A percentile compares a stretch with the other conserved stretches of the same genome.
These are phyloP conservation scores for Bradypus variegatus DNA, from an alignment of 2,797 vertebrate species.

Conservation along the genomic window DNA sequence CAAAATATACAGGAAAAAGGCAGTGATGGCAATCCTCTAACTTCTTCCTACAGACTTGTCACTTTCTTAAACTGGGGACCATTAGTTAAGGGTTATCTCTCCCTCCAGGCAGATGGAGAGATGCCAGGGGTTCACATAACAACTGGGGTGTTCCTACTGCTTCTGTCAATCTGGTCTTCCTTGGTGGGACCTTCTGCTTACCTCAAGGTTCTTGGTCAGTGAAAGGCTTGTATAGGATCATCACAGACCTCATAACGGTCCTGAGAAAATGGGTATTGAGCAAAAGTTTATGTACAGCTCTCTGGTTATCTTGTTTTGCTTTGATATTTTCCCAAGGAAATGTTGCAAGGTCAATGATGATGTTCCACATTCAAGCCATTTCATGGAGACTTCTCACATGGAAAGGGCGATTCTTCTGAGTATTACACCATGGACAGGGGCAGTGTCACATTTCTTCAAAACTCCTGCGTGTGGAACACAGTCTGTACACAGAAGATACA, in stretches of 20 bases:
- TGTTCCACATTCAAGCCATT: slow-evolving; percentile 1
- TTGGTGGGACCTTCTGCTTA: neutral
- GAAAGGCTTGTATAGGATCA: neutral
- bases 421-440: neutral
- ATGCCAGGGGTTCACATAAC: neutral
- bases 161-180: neutral
- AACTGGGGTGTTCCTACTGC: neutral
- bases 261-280: slow-evolving; percentile 11
- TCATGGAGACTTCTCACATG: neutral
- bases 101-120: neutral
- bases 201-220: neutral
- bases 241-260: neutral
- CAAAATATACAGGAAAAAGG: neutral
- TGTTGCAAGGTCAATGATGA: neutral
- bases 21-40: neutral
- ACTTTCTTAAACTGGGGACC: neutral
- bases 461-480: neutral
- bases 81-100: neutral
- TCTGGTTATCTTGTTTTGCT: neutral
- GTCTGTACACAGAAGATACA: neutral
- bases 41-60: neutral
- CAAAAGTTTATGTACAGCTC: neutral
- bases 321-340: neutral
- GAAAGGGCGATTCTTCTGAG: neutral
- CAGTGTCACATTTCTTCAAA: neutral